Conservation (phyloP, 2,888 invertebrate species). For the Meteorus cinctellus region DNA sequence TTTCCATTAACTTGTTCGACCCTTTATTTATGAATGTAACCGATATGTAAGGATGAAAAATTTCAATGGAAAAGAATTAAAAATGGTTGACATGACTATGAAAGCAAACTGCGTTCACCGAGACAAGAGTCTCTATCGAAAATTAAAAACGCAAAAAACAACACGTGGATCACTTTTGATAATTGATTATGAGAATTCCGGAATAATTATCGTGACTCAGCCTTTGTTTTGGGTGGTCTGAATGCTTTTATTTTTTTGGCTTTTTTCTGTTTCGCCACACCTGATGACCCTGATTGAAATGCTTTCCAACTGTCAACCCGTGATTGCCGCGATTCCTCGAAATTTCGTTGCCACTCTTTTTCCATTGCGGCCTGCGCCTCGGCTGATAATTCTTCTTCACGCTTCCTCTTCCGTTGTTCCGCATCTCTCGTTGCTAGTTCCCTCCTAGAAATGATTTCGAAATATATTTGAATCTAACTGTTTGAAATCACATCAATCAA, state of each 20-base stretch:
- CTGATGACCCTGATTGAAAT: conserved; percentile 82
- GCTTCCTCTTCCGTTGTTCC: conserved; percentile 94
- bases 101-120: not conserved
- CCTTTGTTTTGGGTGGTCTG: conserved; percentile 94
- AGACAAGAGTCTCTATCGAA: not conserved
- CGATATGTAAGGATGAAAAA: too few species aligned
- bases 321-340: conserved; percentile 96
- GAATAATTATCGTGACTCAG: conserved; percentile 81
- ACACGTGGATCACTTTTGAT: not conserved
- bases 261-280: conserved; percentile 82
- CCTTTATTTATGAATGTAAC: too few species aligned
- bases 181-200: conserved; percentile 9
- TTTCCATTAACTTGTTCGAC: too few species aligned
- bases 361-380: conserved; percentile 92
- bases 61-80: too few species aligned
- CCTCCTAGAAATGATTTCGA: conserved; percentile 72
- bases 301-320: conserved; percentile 95
- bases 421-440: conserved; percentile 91
- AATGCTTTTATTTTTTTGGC: conserved; percentile 88
- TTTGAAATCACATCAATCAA: conserved; percentile 2
- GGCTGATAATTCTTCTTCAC: conserved; percentile 94
- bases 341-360: conserved; percentile 98
- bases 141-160: conserved; percentile 16
- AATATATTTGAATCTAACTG: not conserved
- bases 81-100: not conserved